phyloP scores from a whole-genome alignment of 2,888 invertebrate genomes.

The Eumerus sabulonum region DNA sequence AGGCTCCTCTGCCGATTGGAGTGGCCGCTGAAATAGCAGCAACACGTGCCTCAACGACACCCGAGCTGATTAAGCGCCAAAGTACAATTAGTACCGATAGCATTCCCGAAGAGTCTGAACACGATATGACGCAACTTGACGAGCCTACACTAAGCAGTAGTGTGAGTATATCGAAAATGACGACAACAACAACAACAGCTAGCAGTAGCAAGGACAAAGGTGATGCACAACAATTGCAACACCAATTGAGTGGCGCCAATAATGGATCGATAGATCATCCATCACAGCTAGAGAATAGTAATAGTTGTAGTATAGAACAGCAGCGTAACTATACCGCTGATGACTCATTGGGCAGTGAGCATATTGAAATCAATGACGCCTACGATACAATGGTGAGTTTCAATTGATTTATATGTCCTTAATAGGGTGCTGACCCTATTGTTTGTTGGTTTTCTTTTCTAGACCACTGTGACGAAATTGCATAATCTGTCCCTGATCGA shows the following conservation, averaged over 20 bases:
- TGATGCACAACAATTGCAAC: constrained; percentile 36
- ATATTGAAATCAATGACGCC: constrained; percentile 75
- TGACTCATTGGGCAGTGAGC: constrained; percentile 70
- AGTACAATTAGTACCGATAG: constrained; percentile 76
- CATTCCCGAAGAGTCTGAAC: constrained; percentile 76
- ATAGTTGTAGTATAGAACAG: constrained; percentile 41
- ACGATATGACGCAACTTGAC: constrained; percentile 73
- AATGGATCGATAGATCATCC: constrained; percentile 41
- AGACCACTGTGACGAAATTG: constrained; percentile 47
- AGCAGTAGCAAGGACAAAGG: constrained; percentile 63
- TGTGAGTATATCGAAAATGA: constrained; percentile 66
- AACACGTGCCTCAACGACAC: constrained; percentile 55
- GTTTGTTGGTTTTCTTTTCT: too few relatives aligned
- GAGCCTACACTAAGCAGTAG: constrained; percentile 61
- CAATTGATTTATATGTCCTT: background rate
- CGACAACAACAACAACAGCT: constrained; percentile 2
- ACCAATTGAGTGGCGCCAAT: constrained; percentile 38
- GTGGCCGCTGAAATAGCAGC: constrained; percentile 59
- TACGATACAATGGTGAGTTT: constrained; percentile 74
- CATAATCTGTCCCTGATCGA: constrained; percentile 45
- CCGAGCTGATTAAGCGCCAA: constrained; percentile 74
- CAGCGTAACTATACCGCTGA: constrained; percentile 47
- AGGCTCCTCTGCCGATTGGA: constrained; percentile 70
- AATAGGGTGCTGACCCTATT: too few relatives aligned
- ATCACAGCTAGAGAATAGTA: constrained; percentile 49